Percentiles rank a stretch among this genome's conserved stretches.
These are phyloP conservation scores for Helicoverpa assulta DNA, from an alignment of 2,888 invertebrate species.

Conservation along the genomic window DNA sequence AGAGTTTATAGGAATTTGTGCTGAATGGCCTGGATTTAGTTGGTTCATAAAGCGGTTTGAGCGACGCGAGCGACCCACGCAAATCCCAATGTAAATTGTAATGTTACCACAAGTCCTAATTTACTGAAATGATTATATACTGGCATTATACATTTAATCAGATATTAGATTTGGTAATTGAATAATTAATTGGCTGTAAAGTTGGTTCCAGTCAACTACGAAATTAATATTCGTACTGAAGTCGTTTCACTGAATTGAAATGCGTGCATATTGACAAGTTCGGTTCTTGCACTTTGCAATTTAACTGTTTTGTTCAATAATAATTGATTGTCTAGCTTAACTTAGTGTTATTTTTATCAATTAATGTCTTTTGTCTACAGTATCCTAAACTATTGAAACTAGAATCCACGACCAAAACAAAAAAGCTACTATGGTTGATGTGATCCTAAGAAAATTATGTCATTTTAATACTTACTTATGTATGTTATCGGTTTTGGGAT, in stretches of 20 bases:
- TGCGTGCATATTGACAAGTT: slow-evolving; percentile 1
- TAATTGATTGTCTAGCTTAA: slow-evolving; percentile 15
- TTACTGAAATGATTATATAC: slow-evolving; percentile 34
- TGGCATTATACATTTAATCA: slow-evolving; percentile 42
- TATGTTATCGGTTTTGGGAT: neutral
- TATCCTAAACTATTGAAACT: neutral
- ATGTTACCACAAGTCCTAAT: slow-evolving; percentile 37
- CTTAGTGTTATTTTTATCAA: slow-evolving; percentile 6
- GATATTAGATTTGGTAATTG: slow-evolving; percentile 46
- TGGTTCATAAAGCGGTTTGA: slow-evolving; percentile 37
- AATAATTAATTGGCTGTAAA: slow-evolving; percentile 45
- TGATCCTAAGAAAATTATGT: neutral
- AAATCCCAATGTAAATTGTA: slow-evolving; percentile 23
- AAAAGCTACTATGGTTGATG: neutral
- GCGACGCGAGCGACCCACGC: slow-evolving; percentile 38
- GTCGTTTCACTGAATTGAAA: slow-evolving; percentile 28
- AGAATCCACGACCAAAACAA: neutral
- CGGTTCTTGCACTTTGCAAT: slow-evolving; percentile 9
- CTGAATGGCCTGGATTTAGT: slow-evolving; percentile 43
- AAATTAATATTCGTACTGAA: slow-evolving; percentile 19
- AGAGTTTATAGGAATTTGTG: slow-evolving; percentile 49
- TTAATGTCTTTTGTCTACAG: slow-evolving; percentile 3
- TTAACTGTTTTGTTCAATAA: slow-evolving; percentile 13
- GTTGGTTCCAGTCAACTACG: slow-evolving; percentile 15
- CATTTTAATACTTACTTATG: neutral